Evolutionary conservation across 2,888 invertebrate species (phyloP), one percentile per base, ranked within the genome.

Genomic region (Standfussiana lucernea): DNA sequence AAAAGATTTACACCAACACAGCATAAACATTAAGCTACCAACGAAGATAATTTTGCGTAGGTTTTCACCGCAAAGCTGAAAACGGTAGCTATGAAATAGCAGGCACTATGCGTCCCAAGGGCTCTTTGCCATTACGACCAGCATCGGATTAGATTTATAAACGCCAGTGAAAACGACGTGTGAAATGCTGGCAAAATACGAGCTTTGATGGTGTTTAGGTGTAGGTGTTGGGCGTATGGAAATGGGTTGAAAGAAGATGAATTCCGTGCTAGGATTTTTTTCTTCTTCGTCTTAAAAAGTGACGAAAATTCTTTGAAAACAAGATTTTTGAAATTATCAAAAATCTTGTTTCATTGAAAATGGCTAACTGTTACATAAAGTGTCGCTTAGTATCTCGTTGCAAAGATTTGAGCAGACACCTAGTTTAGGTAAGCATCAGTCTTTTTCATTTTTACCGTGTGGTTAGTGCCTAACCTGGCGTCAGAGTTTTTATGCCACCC

Each of bases 81-180:
- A 72, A 62, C 72, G 78, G 47, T 75, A 71, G 86, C 80, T 79
- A 79, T 85, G 81, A 79, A 82, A 84, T 88, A 85, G 79, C 80
- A 80, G 73, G 76, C 81, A 80, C 83, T 82, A 82, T 69, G 68
- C 81, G 47, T 89, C 90, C 88, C 89, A 65, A 89, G 90, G 85
- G 92, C 79, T 77, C 88, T 89, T 76, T 78, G 85, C 88, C 42
- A 90, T 89, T 88, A 89, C 89, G 82, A 86, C 75, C 75, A 83
- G 83, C 88, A 89, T 91, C 89, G 89, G 86, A 90, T 90, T 90
- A 89, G 89, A 91, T 91, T 90, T 90, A 91, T 86, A 89, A 89
- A 83, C 76, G 85, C 78, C 73, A 64, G 79, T 87, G 82, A 82
- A 85, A 87, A 79, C 75, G 89, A 87, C 74, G 79, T 76, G 82